phyloP scores from a whole-genome alignment of 2,113 vertebrate genomes.

The Etia nguti region DNA sequence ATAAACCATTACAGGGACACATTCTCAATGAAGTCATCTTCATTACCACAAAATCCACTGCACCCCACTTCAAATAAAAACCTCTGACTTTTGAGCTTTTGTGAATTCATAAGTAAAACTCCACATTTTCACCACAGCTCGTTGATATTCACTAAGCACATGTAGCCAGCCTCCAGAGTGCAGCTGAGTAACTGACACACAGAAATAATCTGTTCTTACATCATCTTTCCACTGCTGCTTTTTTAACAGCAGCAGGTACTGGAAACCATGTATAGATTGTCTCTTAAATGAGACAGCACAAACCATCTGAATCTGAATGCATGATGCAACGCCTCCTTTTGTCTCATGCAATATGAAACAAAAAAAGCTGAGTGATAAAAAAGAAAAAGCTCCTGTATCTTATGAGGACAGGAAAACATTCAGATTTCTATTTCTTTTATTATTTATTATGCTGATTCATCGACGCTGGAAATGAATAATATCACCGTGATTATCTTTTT shows the following conservation, averaged over 20 bases:
- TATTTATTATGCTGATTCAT: not conserved
- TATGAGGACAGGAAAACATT: not conserved
- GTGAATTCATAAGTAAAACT: not conserved
- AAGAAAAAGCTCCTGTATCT: not conserved
- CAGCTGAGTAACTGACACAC: not conserved
- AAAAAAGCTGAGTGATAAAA: not conserved
- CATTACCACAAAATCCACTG: not conserved
- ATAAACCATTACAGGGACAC: not conserved
- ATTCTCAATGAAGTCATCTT: not conserved
- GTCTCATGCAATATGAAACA: conserved; percentile 33
- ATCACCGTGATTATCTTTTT: not conserved
- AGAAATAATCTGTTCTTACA: conserved; percentile 23
- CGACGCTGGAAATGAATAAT: not conserved
- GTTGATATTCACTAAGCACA: conserved; percentile 20
- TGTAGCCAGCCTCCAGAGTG: not conserved
- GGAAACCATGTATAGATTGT: conserved; percentile 5
- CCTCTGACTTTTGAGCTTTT: not conserved
- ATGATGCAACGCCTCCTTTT: conserved; percentile 46
- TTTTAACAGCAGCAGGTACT: not conserved
- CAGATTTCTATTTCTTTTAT: not conserved
- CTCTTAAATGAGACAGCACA: not conserved
- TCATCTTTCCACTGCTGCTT: not conserved
- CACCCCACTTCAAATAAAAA: not conserved
- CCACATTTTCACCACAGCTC: not conserved
- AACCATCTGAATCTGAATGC: not conserved